Evolutionary conservation across 2,888 invertebrate genomes (phyloP), one percentile per base, ranked within the genome.

Genomic region (Torymus tubicola): DNA sequence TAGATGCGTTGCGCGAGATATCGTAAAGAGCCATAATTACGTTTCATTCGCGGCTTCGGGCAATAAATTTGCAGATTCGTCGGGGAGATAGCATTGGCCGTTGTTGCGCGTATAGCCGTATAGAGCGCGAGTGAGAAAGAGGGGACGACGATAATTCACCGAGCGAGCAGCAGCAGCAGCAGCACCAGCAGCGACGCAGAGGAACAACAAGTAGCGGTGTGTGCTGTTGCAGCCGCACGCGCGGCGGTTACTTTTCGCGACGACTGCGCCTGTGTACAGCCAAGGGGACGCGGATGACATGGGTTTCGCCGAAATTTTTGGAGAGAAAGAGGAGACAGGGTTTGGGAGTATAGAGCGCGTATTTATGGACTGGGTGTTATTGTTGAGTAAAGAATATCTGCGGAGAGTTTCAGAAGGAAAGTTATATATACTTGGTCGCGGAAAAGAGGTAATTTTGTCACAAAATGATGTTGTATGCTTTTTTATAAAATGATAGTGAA

Each of bases 1-100:
- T 67, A 78, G 85, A 84, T 85, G 82, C 70, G 77, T 16, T 13
- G 50, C 16, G 10, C 53, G 75, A 83, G 84, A 85, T 85, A 81
- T 82, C 80, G 84, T 83, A 86, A 87, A 84, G 85, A 84, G 83
- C 85, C 86, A 86, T 88, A 88, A 89, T 89, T 88, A 88, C 86
- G 84, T 86, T 87, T 85, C 86, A 87, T 87, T 87, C 87, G 86
- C 86, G 84, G 86, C 85, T 85, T 81, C 79, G 81, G 84, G 86
- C 85, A 84, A 87, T 89, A 88, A 88, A 88, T 88, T 87, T 86
- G 78, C 78, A 86, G 88, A 88, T 88, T 86, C 82, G 75, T 82
- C 77, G 84, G 82, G 82, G 84, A 87, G 88, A 88, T 88, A 87
- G 83, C 63, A 76, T 72, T 76, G 61, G 24, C 42, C 12, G 58